phyloP scores from a whole-genome alignment of 2,888 invertebrate species.

The Ophioninae sp. region DNA sequence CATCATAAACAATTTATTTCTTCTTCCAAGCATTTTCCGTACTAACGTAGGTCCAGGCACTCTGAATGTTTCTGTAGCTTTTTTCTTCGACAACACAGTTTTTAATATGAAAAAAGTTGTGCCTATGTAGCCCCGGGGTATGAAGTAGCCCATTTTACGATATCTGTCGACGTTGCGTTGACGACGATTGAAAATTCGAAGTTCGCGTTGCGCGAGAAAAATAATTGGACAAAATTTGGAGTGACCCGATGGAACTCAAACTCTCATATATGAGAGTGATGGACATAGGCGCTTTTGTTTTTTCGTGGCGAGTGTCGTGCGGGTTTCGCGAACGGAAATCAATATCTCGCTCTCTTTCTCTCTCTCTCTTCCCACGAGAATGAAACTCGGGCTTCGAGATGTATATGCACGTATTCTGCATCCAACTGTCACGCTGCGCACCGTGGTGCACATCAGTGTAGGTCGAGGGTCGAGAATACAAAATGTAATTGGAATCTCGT shows the following conservation, averaged over 20 bases:
- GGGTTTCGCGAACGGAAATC: slow-evolving; percentile 27
- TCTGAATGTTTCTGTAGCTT: too few species aligned
- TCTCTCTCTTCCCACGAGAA: slow-evolving; percentile 38
- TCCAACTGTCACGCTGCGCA: slow-evolving; percentile 17
- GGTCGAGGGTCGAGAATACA: slow-evolving; percentile 54
- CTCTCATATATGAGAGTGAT: slow-evolving; percentile 25
- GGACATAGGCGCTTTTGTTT: slow-evolving; percentile 13
- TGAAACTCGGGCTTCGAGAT: slow-evolving; percentile 42
- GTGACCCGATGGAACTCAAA: slow-evolving; percentile 4
- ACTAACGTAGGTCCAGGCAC: too few species aligned
- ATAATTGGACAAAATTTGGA: slow-evolving; percentile 42
- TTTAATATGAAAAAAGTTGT: too few species aligned
- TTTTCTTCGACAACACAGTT: too few species aligned
- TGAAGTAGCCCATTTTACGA: too few species aligned
- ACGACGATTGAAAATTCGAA: slow-evolving; percentile 19
- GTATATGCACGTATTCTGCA: slow-evolving; percentile 10
- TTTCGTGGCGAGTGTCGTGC: slow-evolving; percentile 16
- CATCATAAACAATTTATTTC: too few species aligned
- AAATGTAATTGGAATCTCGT: slow-evolving; percentile 65
- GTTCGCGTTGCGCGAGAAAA: neutral
- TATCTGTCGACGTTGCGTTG: neutral
- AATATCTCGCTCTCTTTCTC: slow-evolving; percentile 10
- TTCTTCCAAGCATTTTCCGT: too few species aligned
- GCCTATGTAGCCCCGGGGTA: too few species aligned
- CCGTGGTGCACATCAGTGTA: slow-evolving; percentile 28